phyloP scores from a whole-genome alignment of 2,797 vertebrate species.

The Acipenser oxyrinchus region DNA sequence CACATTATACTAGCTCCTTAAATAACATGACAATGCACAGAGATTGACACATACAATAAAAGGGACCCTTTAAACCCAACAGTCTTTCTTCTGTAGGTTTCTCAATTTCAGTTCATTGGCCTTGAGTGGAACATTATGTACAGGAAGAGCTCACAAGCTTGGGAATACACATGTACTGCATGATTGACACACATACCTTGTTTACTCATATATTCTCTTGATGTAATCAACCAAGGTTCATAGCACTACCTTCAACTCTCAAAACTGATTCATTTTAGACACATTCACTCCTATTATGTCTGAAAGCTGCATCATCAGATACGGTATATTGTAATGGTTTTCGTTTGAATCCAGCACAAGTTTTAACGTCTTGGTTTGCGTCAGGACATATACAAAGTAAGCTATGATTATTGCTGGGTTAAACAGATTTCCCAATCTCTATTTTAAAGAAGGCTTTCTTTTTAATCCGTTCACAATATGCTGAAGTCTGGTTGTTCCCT shows the following conservation, averaged over 20 bases:
- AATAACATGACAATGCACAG: constrained; percentile 44
- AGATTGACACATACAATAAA: constrained; percentile 49
- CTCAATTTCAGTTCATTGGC: constrained; percentile 18
- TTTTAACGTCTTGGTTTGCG: background rate
- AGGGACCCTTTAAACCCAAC: constrained; percentile 38
- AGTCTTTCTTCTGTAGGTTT: constrained; percentile 15
- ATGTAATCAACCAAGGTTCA: too few relatives aligned
- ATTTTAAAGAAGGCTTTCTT: constrained; percentile 1
- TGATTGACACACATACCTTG: too few relatives aligned
- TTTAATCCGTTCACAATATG: constrained; percentile 5
- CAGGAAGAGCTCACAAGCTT: too few relatives aligned
- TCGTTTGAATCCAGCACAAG: background rate
- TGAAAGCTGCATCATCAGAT: too few relatives aligned
- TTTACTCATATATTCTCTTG: too few relatives aligned
- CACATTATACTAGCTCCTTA: constrained; percentile 41
- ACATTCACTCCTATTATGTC: too few relatives aligned
- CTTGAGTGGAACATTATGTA: background rate
- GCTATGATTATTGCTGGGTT: constrained; percentile 9
- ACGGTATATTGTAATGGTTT: too few relatives aligned
- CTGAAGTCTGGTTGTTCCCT: constrained; percentile 3
- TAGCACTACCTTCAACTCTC: too few relatives aligned
- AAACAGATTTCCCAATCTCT: constrained; percentile 7
- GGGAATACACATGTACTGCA: too few relatives aligned
- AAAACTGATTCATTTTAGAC: too few relatives aligned
- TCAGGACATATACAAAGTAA: constrained; percentile 2